These are phyloP conservation scores for Pygoscelis antarcticus DNA, from an alignment of 2,113 vertebrate genomes.

Conservation along the genomic window DNA sequence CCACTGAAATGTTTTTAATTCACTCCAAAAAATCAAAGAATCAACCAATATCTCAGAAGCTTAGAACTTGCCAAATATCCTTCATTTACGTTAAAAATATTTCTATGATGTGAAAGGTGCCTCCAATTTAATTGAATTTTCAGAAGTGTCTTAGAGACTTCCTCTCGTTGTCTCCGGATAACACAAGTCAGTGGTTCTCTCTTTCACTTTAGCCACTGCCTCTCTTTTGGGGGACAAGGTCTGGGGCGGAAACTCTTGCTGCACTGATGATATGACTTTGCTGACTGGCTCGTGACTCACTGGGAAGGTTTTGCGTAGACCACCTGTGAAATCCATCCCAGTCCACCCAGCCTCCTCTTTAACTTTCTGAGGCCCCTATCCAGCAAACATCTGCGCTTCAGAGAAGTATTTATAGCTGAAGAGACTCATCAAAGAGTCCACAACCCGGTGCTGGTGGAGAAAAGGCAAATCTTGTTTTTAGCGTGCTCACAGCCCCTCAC, in stretches of 20 bases:
- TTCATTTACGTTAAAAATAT: background rate
- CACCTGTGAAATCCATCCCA: background rate
- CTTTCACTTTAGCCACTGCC: background rate
- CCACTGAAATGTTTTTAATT: background rate
- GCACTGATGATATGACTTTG: background rate
- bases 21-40: background rate
- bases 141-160: background rate
- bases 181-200: background rate
- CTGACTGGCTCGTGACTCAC: background rate
- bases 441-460: background rate
- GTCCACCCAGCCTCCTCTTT: background rate
- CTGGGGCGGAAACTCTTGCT: background rate
- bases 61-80: background rate
- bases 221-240: background rate
- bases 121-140: background rate
- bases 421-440: background rate
- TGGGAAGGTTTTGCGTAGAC: background rate
- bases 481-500: rapidly evolving
- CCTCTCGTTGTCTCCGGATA: rapidly evolving
- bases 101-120: background rate
- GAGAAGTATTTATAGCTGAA: background rate
- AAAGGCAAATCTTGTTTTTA: background rate
- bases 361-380: background rate
- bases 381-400: background rate
- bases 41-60: background rate